Evolutionary conservation across 2,888 invertebrate species (phyloP), one percentile per base, ranked within the genome.

Genomic region (Perithous albicinctus): DNA sequence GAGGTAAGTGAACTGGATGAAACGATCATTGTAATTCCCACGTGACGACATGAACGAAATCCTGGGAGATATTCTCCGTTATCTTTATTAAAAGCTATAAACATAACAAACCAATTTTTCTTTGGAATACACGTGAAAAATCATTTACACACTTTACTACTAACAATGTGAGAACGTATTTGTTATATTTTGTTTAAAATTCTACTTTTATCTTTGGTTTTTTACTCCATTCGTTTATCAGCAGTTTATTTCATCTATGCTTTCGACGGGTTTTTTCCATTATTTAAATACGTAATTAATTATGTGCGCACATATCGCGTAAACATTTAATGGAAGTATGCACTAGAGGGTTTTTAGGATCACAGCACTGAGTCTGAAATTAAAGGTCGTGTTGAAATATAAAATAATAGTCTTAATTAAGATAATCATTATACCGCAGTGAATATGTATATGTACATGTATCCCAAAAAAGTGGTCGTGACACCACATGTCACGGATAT

Each of bases 1-100:
- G 97, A 96, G 95, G 97, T 96, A 89, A 93, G 94, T 89, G 18
- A 67, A 69, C 26, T 66, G 8, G 10, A 54, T 15, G 8, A n/a
- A 48, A 41, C 8, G 32, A 59, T 59, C 2, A 32, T 18, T 18
- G 59, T 18, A 6, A 32, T 59, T 59, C 15, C 15, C 35, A n/a
- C 32, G 8, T 32, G 15, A 2, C 15, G 1, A 32, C 18, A 18
- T 18, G 18, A 35, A 18, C 2, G 20, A 23, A 23, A 10, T 51
- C 51, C 0, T 10, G 12, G 7, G 48, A 48, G 8, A 23, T 51
- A 20, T 2, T 0, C 2, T 23, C 23, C 2, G 8, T 23, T 51
- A 8, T 41, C 12, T 4, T 51, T 20, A 23, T 2, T 2, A 20
- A 51, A 10, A 12, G 51, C 8, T 51, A 8, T 23, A 12, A 51